Evolutionary conservation across 2,797 vertebrate genomes (phyloP), one percentile per base, ranked within the genome.

Genomic region (Aplochiton taeniatus): DNA sequence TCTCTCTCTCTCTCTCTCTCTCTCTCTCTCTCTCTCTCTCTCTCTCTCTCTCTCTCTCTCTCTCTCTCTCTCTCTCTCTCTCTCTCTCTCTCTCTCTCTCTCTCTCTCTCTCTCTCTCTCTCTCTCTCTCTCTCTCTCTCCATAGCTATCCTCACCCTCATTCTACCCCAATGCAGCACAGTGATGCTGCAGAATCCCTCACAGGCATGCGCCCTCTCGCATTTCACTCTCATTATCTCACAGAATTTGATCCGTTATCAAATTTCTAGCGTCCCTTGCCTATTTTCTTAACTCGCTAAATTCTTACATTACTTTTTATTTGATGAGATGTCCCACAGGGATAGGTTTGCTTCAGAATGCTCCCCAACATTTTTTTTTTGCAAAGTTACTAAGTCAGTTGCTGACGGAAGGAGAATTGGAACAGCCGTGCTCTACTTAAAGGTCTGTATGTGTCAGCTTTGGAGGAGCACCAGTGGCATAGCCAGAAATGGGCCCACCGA

Each of bases 121-220:
- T 31, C 9, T 18, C 10, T 1, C 56, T 20, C 19, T n/a, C 56
- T 19, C 56, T 58, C 60, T 43, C 60, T 51, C 16, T 63, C n/a
- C n/a, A n/a, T n/a, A n/a, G n/a, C n/a, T n/a, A n/a, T n/a, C n/a
- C n/a, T n/a, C n/a, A n/a, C n/a, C n/a, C n/a, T n/a, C n/a, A n/a
- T n/a, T n/a, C 75, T 76, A 73, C 59, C 77, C 64, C 72, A 79
- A 69, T 83, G 80, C 80, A 82, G 74, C 73, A 86, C 69, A 74
- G 68, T 72, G 72, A 87, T 76, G 74, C 82, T 83, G 82, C 78
- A 87, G 78, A 84, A 85, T 67, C 55, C 53, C 53, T 41, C 64
- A 42, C 63, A 65, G 20, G 57, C 12, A 54, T 18, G 61, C 61
- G 16, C 41, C 64, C 63, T 50, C 20, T 51, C 50, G 13, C 43